Evolutionary conservation across 2,113 vertebrate genomes (phyloP).

Genomic region (Scolopax mira): DNA sequence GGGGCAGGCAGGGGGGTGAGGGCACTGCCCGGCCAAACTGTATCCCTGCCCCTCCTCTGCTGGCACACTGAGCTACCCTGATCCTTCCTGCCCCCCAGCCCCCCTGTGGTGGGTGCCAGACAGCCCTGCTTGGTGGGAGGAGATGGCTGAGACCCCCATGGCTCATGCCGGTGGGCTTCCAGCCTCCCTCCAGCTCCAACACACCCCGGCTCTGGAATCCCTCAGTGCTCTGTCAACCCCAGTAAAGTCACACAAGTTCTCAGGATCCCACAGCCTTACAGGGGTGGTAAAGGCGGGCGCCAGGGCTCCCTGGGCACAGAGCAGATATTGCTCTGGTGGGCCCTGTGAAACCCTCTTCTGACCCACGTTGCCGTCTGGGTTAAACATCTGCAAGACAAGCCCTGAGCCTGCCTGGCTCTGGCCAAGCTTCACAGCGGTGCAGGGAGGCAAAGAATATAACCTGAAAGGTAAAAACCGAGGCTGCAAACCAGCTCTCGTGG

Average conservation of each 20-base stretch:
- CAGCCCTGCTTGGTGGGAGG: neutral
- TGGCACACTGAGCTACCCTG: neutral
- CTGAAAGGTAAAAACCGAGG: neutral
- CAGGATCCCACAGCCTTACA: conserved; percentile 1
- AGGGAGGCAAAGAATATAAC: neutral
- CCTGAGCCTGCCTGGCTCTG: neutral
- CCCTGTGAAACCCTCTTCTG: neutral
- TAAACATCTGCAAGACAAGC: neutral
- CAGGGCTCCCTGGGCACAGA: neutral
- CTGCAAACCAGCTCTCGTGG: neutral
- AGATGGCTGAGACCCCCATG: neutral
- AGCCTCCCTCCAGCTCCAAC: neutral
- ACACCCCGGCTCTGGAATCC: conserved; percentile 3
- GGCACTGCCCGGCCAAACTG: neutral
- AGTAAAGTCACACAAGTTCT: conserved; percentile 31
- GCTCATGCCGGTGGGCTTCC: neutral
- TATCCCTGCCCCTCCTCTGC: neutral
- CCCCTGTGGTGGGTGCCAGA: neutral
- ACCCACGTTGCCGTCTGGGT: neutral
- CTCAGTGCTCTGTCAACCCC: conserved; percentile 41
- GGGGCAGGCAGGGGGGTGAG: neutral
- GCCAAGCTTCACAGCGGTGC: rapidly evolving
- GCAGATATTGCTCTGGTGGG: neutral
- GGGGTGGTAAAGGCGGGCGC: rapidly evolving
- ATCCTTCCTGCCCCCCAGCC: neutral